Evolutionary conservation across 2,888 invertebrate genomes (phyloP).

Genomic region (Pristionchus fissidentatus): DNA sequence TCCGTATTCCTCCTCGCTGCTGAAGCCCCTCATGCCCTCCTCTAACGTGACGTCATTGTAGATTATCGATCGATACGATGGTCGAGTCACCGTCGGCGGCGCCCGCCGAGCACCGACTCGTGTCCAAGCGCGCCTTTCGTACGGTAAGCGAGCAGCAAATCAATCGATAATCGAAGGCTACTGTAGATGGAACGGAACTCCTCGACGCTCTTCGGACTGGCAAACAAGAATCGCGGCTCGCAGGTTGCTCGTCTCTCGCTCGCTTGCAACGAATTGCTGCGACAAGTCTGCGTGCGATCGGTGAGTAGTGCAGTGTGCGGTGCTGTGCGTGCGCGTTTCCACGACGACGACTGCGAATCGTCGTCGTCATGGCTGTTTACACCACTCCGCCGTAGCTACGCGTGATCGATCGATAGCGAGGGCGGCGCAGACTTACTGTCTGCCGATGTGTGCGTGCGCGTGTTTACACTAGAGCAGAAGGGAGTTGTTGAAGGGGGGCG

Average conservation of each 20-base stretch:
- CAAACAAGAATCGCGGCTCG: neutral
- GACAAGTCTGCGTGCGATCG: neutral
- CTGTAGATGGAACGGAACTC: conserved; percentile 23
- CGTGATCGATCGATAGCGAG: too few relatives aligned
- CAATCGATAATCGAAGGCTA: neutral
- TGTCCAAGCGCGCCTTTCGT: neutral
- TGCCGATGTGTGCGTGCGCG: neutral
- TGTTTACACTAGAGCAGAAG: neutral
- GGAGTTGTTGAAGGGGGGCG: neutral
- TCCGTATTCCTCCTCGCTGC: neutral
- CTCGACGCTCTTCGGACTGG: neutral
- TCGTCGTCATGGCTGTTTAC: neutral
- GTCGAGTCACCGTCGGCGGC: neutral
- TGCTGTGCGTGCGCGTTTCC: neutral
- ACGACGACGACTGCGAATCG: neutral
- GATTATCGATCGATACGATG: neutral
- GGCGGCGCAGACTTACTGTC: too few relatives aligned
- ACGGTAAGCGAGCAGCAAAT: neutral
- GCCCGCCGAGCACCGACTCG: neutral
- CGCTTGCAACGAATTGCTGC: conserved; percentile 21
- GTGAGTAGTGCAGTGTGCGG: conserved; percentile 17
- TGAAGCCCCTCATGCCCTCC: neutral
- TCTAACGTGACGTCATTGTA: conserved; percentile 1
- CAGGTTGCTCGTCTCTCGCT: neutral
- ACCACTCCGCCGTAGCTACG: neutral